A percentile compares a stretch with the other conserved stretches of the same genome.
phyloP scores from a whole-genome alignment of 2,113 vertebrate species.

The Salvelinus fontinalis region DNA sequence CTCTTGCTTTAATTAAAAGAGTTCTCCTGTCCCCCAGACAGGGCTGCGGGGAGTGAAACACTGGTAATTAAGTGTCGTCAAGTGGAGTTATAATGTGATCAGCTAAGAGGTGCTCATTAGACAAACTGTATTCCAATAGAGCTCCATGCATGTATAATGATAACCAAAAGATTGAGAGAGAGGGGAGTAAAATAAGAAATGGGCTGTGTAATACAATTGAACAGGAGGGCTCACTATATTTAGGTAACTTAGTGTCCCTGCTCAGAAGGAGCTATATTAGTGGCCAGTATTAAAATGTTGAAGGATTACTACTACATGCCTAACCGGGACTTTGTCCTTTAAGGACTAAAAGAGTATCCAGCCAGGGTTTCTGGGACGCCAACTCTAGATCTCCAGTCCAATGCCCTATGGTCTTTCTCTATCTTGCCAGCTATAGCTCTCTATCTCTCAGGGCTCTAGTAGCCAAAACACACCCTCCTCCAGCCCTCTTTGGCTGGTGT shows the following conservation, averaged over 20 bases:
- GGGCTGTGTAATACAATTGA: not conserved
- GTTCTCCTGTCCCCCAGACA: conserved; percentile 55
- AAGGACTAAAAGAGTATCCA: conserved; percentile 2
- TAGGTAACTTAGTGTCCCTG: not conserved
- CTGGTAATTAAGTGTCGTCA: conserved; percentile 76
- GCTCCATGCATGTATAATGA: conserved; percentile 61
- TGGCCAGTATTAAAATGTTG: not conserved
- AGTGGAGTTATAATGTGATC: conserved; percentile 76
- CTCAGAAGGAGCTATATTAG: not conserved
- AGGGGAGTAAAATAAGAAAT: conserved; percentile 1
- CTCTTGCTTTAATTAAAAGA: conserved; percentile 67
- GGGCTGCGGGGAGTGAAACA: conserved; percentile 51
- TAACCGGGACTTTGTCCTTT: not conserved
- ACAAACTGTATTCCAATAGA: conserved; percentile 68
- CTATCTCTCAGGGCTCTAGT: conserved; percentile 11
- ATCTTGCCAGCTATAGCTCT: conserved; percentile 48
- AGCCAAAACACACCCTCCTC: conserved; percentile 27
- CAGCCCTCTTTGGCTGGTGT: conserved; percentile 3
- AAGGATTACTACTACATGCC: no score
- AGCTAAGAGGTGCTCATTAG: conserved; percentile 74
- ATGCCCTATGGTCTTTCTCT: conserved; percentile 53
- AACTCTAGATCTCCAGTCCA: conserved; percentile 31
- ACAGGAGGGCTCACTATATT: not conserved
- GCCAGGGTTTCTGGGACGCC: conserved; percentile 42
- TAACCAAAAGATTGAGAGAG: conserved; percentile 40